Evolutionary conservation across 2,797 vertebrate species (phyloP).

Genomic region (Ambastaia sidthimunki): DNA sequence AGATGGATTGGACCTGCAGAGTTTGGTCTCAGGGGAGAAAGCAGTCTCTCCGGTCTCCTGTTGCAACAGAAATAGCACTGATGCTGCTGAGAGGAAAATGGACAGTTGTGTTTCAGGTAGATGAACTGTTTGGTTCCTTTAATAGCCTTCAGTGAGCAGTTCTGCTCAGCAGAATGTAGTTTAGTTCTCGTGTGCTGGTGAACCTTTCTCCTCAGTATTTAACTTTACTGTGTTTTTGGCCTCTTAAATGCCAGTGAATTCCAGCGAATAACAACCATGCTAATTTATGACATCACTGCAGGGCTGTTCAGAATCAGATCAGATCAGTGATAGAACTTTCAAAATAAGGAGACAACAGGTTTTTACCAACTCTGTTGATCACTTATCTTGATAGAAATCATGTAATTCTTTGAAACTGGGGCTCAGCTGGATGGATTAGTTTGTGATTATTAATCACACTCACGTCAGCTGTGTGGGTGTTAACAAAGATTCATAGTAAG

Average conservation of each 20-base stretch:
- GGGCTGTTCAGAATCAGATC: background rate
- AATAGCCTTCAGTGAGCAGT: constrained; percentile 12
- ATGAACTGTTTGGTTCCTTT: constrained; percentile 19
- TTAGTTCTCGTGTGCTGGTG: background rate
- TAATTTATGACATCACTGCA: background rate
- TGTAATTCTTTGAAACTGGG: background rate
- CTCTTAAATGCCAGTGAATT: no score
- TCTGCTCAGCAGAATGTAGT: background rate
- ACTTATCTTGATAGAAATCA: constrained; percentile 7
- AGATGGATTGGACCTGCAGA: constrained; percentile 47
- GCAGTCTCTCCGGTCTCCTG: constrained; percentile 35
- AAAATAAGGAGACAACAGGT: background rate
- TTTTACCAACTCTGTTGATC: background rate
- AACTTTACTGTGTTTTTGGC: background rate
- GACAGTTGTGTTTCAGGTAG: constrained; percentile 30
- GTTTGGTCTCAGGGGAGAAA: constrained; percentile 17
- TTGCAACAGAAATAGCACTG: constrained; percentile 49
- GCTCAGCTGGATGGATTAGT: constrained; percentile 27
- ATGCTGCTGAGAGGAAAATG: constrained; percentile 43
- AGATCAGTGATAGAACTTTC: background rate
- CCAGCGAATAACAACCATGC: background rate
- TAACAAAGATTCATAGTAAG: constrained; percentile 27
- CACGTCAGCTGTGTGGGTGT: background rate
- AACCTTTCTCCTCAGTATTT: constrained; percentile 1
- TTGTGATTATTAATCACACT: constrained; percentile 35